Base-by-base conservation (phyloP, 1,140 invertebrate species). In the Berghia stephanieae region DNA sequence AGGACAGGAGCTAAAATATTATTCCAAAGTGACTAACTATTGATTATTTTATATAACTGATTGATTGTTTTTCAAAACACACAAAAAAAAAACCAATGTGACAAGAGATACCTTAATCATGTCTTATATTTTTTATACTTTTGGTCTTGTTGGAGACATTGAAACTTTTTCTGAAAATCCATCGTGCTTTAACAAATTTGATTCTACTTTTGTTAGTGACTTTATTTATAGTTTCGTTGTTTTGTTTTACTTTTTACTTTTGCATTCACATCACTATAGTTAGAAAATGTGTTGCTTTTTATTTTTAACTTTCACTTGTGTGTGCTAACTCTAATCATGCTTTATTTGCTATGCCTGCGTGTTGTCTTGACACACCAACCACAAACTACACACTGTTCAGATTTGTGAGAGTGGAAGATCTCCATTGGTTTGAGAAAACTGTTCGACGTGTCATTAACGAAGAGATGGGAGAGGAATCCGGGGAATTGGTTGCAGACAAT, bases 401-500 rank as follows among this genome's bases (percentile, higher is more conserved):
- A 83, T 90, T 89, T 83, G 84, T 86, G n/a, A 83, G 77, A 34
- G 46, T 80, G 36, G 86, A 88, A 21, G 89, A 90, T 79, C 79
- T 81, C 46, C 49, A 57, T 1, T 90, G 89, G 89, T 88, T 89
- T 82, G 87, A 88, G 66, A 89, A 90, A 81, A 88, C 87, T 52
- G 78, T 90, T 13, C 52, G 57, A 5, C 83, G 88, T 46, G 80
- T 89, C 27, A 80, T 88, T 3, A 75, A 69, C 16, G 88, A 90
- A 70, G 88, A 90, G 46, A 55, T 90, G 27, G 82, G 78, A n/a
- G 86, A 88, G 31, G 86, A 87, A 68, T 73, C 82, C 44, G 57
- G 78, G 36, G 83, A 86, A 76, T 57, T 79, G 77, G 81, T 86
- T 31, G 79, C 81, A 74, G 76, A 79, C 36, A 81, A 79, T 38